Conservation (phyloP, 1,140 invertebrate species). For the Drosophila melanica region DNA sequence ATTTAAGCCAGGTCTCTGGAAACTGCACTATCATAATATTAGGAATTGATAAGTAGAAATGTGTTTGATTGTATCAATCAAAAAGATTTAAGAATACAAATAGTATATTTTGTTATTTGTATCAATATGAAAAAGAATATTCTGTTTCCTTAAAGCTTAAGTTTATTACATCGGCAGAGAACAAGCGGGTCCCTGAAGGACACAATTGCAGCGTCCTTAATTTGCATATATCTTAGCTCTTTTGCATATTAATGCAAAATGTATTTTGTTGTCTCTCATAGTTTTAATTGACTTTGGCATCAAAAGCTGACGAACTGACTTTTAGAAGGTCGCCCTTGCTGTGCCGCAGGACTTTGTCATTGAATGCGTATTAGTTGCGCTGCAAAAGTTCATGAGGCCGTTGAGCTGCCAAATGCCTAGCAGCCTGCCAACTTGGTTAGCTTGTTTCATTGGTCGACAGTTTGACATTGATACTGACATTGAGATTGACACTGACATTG, state of each 20-base stretch:
- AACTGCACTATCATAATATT: no score
- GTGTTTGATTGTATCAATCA: no score
- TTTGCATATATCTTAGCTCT: slow-evolving; percentile 37
- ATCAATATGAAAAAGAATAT: no score
- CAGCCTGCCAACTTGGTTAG: slow-evolving; percentile 25
- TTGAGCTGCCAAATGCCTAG: slow-evolving; percentile 49
- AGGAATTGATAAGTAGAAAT: no score
- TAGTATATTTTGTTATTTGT: no score
- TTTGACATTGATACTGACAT: slow-evolving; percentile 56
- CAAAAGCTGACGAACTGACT: slow-evolving; percentile 26
- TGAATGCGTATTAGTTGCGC: slow-evolving; percentile 73
- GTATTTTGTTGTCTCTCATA: slow-evolving; percentile 62
- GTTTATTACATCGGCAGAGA: background rate
- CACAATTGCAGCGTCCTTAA: slow-evolving; percentile 30
- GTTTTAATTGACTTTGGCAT: slow-evolving; percentile 72
- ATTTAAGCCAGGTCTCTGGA: no score
- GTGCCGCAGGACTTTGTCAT: slow-evolving; percentile 50
- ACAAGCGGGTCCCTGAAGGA: background rate
- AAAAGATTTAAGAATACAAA: no score
- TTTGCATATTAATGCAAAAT: slow-evolving; percentile 66
- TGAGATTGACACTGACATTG: slow-evolving; percentile 64
- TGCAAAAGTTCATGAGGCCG: slow-evolving; percentile 69
- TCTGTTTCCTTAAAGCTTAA: no score
- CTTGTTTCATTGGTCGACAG: slow-evolving; percentile 59
- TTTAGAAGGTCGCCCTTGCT: slow-evolving; percentile 50